A percentile compares a stretch with the other conserved stretches of the same genome.
These are phyloP conservation scores for Isaurus tuberculatus DNA, from an alignment of 92 coral and sea anemone species.

Conservation along the genomic window DNA sequence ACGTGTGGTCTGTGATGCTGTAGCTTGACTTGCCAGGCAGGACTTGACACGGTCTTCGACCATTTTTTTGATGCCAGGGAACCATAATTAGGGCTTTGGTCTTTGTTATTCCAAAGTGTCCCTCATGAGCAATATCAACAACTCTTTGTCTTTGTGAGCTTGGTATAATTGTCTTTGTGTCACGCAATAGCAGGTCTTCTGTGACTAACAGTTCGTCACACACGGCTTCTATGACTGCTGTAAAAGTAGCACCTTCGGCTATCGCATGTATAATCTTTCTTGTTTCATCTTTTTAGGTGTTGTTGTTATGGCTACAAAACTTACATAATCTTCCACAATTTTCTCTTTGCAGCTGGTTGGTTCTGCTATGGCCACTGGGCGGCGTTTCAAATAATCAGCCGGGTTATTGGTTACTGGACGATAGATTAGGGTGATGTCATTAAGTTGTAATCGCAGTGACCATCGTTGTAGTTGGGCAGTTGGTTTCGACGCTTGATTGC, in stretches of 20 bases:
- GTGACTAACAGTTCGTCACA: background rate
- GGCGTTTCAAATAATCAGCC: conserved; percentile 52
- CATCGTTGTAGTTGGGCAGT: conserved; percentile 53
- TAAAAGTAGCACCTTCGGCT: background rate
- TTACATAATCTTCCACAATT: background rate
- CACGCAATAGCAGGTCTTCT: background rate
- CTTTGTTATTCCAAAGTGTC: background rate
- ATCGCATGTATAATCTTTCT: background rate
- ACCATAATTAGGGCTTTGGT: conserved; percentile 69
- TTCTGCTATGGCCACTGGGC: conserved; percentile 35
- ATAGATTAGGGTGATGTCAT: conserved; percentile 6
- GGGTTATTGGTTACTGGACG: conserved; percentile 45
- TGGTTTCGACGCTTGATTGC: conserved; percentile 28
- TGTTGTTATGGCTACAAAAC: background rate
- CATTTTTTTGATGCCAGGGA: conserved; percentile 56
- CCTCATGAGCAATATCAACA: background rate
- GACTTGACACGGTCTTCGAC: conserved; percentile 56
- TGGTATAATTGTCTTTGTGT: background rate
- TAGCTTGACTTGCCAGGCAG: conserved; percentile 61
- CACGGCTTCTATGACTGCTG: conserved; percentile 26
- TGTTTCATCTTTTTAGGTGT: background rate
- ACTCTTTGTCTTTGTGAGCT: too few species aligned
- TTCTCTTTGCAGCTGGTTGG: background rate
- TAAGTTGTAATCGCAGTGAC: conserved; percentile 34
- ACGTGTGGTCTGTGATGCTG: conserved; percentile 53